Evolutionary conservation across 2,797 vertebrate genomes (phyloP).

Genomic region (Acanthopagrus latus): DNA sequence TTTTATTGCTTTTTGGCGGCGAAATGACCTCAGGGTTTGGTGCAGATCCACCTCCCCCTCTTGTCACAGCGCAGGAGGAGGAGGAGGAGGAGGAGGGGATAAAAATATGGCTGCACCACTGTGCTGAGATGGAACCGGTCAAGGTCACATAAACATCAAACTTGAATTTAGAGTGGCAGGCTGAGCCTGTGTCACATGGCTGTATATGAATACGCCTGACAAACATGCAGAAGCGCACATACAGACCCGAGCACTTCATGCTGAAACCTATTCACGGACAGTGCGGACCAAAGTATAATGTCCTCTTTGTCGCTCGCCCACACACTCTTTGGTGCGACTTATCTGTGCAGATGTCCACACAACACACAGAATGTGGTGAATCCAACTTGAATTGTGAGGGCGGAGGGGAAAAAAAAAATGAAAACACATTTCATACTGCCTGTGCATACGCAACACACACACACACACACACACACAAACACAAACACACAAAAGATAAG

Average conservation of each 20-base stretch:
- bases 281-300: background rate
- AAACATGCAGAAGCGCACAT: background rate
- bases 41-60: slow-evolving; percentile 50
- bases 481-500: slow-evolving; percentile 15
- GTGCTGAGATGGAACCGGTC: slow-evolving; percentile 22
- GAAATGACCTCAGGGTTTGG: slow-evolving; percentile 71
- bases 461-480: slow-evolving; percentile 1
- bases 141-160: slow-evolving; percentile 57
- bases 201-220: slow-evolving; percentile 11
- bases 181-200: background rate
- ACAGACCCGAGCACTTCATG: background rate
- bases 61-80: slow-evolving; percentile 10
- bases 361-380: slow-evolving; percentile 5
- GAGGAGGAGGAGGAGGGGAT: slow-evolving; percentile 9
- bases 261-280: slow-evolving; percentile 14
- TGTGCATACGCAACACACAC: slow-evolving; percentile 1
- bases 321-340: slow-evolving; percentile 13
- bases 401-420: background rate
- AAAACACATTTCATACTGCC: slow-evolving; percentile 6
- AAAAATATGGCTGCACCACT: slow-evolving; percentile 20
- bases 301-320: slow-evolving; percentile 44
- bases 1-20: slow-evolving; percentile 76
- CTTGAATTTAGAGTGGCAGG: slow-evolving; percentile 23
- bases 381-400: slow-evolving; percentile 2
- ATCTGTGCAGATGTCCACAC: slow-evolving; percentile 34